Conservation (phyloP, 2,888 invertebrate genomes). For the Pomacea canaliculata region DNA sequence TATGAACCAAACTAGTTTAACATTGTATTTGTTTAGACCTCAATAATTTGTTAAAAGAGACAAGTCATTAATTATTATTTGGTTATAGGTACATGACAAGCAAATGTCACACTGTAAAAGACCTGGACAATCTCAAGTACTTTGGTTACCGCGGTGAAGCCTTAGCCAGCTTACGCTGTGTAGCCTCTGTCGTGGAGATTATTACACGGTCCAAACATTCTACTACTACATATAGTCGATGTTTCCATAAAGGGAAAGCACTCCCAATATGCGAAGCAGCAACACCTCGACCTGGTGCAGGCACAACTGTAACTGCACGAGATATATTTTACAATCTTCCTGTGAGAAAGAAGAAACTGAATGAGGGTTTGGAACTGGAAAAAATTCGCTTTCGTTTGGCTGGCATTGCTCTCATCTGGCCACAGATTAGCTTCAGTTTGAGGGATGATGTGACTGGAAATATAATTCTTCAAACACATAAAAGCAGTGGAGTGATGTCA, state of each 20-base stretch:
- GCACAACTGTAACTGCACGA: slow-evolving; percentile 81
- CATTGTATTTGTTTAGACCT: too few species aligned
- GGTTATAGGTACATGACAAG: slow-evolving; percentile 75
- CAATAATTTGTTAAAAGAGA: too few species aligned
- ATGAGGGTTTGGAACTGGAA: slow-evolving; percentile 74
- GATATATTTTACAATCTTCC: slow-evolving; percentile 78
- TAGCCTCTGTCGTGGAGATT: slow-evolving; percentile 76
- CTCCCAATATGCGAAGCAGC: slow-evolving; percentile 64
- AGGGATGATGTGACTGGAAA: slow-evolving; percentile 77
- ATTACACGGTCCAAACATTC: slow-evolving; percentile 72
- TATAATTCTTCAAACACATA: slow-evolving; percentile 76
- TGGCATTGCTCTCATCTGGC: slow-evolving; percentile 78
- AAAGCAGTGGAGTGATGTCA: slow-evolving; percentile 73
- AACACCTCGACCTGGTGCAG: slow-evolving; percentile 75
- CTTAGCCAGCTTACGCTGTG: slow-evolving; percentile 76
- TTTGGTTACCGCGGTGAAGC: slow-evolving; percentile 82
- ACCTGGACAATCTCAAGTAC: slow-evolving; percentile 73
- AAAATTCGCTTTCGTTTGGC: slow-evolving; percentile 76
- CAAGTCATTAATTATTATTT: too few species aligned
- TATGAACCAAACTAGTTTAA: too few species aligned
- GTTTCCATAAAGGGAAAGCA: slow-evolving; percentile 73
- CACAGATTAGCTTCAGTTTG: slow-evolving; percentile 77
- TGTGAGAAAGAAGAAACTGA: slow-evolving; percentile 75
- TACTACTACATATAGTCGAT: slow-evolving; percentile 75
- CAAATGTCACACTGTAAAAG: slow-evolving; percentile 74